phyloP scores from a whole-genome alignment of 2,113 vertebrate species.

The Antechinus stuartii region DNA sequence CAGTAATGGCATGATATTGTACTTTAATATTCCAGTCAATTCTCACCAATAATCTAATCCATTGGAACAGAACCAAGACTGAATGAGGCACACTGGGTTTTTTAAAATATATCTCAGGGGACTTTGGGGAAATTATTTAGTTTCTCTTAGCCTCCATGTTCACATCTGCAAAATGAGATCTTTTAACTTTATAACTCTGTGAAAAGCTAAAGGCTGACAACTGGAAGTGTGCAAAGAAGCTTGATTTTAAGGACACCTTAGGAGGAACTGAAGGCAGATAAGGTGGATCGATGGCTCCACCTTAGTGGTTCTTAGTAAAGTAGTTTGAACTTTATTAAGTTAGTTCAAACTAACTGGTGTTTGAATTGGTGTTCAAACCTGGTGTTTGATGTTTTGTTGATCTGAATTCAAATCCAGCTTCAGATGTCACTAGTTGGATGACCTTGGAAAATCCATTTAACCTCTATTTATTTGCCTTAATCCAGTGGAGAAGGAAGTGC shows the following conservation, averaged over 20 bases:
- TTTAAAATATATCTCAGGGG: background rate
- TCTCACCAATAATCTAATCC: background rate
- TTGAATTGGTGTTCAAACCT: no score
- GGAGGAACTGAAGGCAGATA: background rate
- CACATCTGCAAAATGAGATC: background rate
- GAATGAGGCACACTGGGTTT: background rate
- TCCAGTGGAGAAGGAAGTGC: background rate
- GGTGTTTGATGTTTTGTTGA: background rate
- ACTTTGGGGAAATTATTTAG: background rate
- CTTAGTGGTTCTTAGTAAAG: no score
- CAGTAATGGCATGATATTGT: background rate
- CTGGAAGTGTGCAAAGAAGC: background rate
- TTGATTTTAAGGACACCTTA: background rate
- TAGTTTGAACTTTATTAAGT: no score
- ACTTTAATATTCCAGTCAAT: constrained; percentile 20
- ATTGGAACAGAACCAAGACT: background rate
- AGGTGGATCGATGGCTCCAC: background rate
- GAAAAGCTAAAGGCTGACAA: background rate
- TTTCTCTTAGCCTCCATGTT: background rate
- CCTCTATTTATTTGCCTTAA: background rate
- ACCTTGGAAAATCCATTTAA: background rate
- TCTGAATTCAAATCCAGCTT: background rate
- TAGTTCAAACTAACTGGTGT: no score
- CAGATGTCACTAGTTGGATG: background rate
- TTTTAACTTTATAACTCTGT: background rate